Evolutionary conservation across 2,888 invertebrate genomes (phyloP).

Genomic region (Lochmaea crataegi): DNA sequence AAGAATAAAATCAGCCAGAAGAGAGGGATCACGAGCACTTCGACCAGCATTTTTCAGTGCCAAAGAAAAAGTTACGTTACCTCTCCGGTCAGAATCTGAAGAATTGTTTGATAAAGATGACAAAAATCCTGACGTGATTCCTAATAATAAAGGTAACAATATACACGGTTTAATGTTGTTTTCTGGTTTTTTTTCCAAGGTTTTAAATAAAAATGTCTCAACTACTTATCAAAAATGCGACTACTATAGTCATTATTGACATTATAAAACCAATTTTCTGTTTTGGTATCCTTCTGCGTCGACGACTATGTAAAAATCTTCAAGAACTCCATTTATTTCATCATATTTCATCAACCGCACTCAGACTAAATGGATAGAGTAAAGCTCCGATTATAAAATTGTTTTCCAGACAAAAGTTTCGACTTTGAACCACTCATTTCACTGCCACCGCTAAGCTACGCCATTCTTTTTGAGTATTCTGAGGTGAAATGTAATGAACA

Average conservation of each 20-base stretch:
- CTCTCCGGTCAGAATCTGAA: slow-evolving; percentile 72
- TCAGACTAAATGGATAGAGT: slow-evolving; percentile 16
- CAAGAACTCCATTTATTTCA: slow-evolving; percentile 14
- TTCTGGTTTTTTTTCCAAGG: not conserved
- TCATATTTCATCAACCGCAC: slow-evolving; percentile 13
- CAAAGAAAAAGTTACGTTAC: slow-evolving; percentile 77
- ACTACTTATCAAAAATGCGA: too few species aligned
- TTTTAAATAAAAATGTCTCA: too few species aligned
- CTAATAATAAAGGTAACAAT: slow-evolving; percentile 83
- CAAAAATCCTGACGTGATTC: slow-evolving; percentile 90
- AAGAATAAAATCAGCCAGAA: slow-evolving; percentile 70
- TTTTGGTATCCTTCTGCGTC: not conserved
- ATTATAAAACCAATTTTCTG: too few species aligned
- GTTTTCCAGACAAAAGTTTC: slow-evolving; percentile 32
- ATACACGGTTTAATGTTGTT: not conserved
- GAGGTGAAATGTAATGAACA: slow-evolving; percentile 34
- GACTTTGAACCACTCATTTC: slow-evolving; percentile 24
- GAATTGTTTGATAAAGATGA: slow-evolving; percentile 84
- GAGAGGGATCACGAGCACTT: slow-evolving; percentile 67
- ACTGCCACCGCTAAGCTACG: slow-evolving; percentile 12
- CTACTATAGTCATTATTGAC: not conserved
- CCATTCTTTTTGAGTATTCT: slow-evolving; percentile 30
- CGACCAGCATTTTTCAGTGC: slow-evolving; percentile 72
- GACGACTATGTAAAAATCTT: not conserved
- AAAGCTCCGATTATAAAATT: slow-evolving; percentile 31